Percentiles rank a stretch among this genome's conserved stretches.
Evolutionary conservation across 1,140 invertebrate genomes (phyloP).

Genomic region (Meloidogyne chitwoodi): DNA sequence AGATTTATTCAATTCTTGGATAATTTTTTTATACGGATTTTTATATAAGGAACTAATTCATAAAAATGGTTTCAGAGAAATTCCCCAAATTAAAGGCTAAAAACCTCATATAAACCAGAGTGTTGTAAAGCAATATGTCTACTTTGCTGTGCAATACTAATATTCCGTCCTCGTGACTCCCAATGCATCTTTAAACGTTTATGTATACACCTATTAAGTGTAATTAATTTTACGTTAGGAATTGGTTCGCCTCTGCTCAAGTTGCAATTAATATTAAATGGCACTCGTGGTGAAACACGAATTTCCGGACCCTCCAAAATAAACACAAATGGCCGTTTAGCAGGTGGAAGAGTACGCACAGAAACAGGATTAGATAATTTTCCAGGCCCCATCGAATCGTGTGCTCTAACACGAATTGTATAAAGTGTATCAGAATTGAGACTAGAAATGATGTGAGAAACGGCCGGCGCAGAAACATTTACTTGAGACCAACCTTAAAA

Average conservation of each 20-base stretch:
- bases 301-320: slow-evolving; percentile 55
- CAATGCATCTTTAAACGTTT: slow-evolving; percentile 14
- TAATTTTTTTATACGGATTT: no score
- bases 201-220: background rate
- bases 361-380: slow-evolving; percentile 54
- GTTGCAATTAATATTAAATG: slow-evolving; percentile 53
- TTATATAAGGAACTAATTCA: no score
- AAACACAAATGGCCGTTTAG: slow-evolving; percentile 46
- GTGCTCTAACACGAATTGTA: slow-evolving; percentile 55
- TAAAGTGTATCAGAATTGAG: slow-evolving; percentile 50
- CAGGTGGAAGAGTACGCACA: slow-evolving; percentile 39
- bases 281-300: slow-evolving; percentile 42
- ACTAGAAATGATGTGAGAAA: slow-evolving; percentile 38
- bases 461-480: slow-evolving; percentile 38
- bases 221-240: slow-evolving; percentile 37
- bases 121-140: slow-evolving; percentile 54
- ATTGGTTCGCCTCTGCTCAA: slow-evolving; percentile 53
- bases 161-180: slow-evolving; percentile 32
- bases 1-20: no score
- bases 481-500: slow-evolving; percentile 4
- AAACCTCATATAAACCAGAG: slow-evolving; percentile 35
- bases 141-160: slow-evolving; percentile 44
- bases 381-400: slow-evolving; percentile 55
- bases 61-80: no score
- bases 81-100: background rate